phyloP scores from a whole-genome alignment of 2,888 invertebrate genomes.

The Ectemnius continuus region DNA sequence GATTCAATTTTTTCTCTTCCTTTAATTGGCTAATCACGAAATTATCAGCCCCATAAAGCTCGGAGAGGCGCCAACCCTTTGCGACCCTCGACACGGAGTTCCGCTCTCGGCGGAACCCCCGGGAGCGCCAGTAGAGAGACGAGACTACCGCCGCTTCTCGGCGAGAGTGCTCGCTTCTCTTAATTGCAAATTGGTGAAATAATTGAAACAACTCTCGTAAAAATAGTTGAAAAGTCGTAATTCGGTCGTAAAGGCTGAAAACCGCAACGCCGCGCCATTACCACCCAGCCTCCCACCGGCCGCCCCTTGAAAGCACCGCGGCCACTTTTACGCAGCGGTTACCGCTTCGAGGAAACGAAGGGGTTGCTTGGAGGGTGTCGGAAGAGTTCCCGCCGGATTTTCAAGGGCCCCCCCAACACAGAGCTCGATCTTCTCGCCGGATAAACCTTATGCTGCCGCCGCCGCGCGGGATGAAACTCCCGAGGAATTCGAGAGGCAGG shows the following conservation, averaged over 20 bases:
- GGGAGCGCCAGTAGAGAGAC: too few species aligned
- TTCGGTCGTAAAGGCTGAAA: slow-evolving; percentile 74
- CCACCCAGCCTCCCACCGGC: slow-evolving; percentile 31
- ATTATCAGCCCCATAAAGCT: slow-evolving; percentile 71
- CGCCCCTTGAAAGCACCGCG: slow-evolving; percentile 19
- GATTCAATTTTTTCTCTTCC: slow-evolving; percentile 54
- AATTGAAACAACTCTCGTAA: slow-evolving; percentile 78
- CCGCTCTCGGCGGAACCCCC: too few species aligned
- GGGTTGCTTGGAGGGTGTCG: slow-evolving; percentile 52
- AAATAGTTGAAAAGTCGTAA: slow-evolving; percentile 78
- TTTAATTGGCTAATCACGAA: slow-evolving; percentile 71
- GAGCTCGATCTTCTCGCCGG: slow-evolving; percentile 61
- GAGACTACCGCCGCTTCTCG: slow-evolving; percentile 43
- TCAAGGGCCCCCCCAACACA: slow-evolving; percentile 25
- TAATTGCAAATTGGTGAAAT: slow-evolving; percentile 78
- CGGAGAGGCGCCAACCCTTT: slow-evolving; percentile 62
- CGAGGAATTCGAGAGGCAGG: slow-evolving; percentile 41
- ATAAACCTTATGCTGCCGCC: slow-evolving; percentile 64
- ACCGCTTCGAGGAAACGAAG: slow-evolving; percentile 48
- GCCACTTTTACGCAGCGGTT: slow-evolving; percentile 50
- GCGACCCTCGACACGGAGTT: slow-evolving; percentile 42
- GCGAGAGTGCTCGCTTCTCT: slow-evolving; percentile 66
- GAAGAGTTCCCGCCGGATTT: slow-evolving; percentile 57
- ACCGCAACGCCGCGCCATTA: slow-evolving; percentile 72
- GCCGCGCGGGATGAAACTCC: slow-evolving; percentile 53